phyloP scores from a whole-genome alignment of 1,140 invertebrate species.

The Maconellicoccus hirsutus region DNA sequence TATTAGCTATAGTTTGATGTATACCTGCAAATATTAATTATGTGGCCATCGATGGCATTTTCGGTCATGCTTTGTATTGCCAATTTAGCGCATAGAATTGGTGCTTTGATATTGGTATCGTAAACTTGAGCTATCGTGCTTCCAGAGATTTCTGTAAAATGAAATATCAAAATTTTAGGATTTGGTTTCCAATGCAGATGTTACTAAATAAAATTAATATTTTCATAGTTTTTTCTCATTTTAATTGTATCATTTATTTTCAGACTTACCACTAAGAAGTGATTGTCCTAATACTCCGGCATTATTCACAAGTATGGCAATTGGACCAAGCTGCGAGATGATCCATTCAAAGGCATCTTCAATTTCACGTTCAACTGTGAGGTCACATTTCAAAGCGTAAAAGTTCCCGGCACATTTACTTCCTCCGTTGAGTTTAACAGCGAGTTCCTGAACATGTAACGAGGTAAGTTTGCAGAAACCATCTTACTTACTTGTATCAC shows the following conservation, averaged over 20 bases:
- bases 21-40: not conserved
- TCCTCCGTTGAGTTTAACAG: not conserved
- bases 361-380: conserved; percentile 13
- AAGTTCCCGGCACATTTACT: not conserved
- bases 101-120: not conserved
- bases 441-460: not conserved
- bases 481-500: no score
- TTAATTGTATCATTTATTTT: no score
- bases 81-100: not conserved
- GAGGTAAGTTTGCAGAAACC: no score
- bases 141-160: no score
- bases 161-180: no score
- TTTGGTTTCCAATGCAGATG: no score
- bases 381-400: conserved; percentile 22
- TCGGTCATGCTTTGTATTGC: not conserved
- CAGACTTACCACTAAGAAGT: no score
- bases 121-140: not conserved
- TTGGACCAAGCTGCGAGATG: conserved; percentile 14
- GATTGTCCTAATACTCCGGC: conserved; percentile 16
- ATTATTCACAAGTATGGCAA: conserved; percentile 24
- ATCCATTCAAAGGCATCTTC: conserved; percentile 25
- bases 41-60: not conserved
- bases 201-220: no score
- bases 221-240: no score
- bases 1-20: no score